Percentiles rank a stretch among this genome's conserved stretches.
Evolutionary conservation across 2,113 vertebrate species (phyloP).

Genomic region (Melanerpes formicivorus): DNA sequence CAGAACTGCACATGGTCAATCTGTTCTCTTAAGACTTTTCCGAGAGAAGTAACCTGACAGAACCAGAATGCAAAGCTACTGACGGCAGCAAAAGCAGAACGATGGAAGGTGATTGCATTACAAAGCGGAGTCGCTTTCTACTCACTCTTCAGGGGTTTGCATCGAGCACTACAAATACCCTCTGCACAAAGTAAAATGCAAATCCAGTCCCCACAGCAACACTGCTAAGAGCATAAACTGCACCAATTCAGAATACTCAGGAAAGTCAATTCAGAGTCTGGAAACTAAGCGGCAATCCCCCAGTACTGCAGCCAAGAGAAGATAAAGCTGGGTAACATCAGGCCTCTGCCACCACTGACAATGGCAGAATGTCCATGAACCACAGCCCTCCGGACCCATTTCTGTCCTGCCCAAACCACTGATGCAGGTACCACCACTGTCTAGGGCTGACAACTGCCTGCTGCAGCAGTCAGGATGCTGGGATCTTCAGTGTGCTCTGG

Average conservation of each 20-base stretch:
- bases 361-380: not conserved
- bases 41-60: not conserved
- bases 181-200: not conserved
- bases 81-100: not conserved
- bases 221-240: not conserved
- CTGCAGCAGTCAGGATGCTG: not conserved
- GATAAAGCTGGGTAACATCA: not conserved
- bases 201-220: not conserved
- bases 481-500: not conserved
- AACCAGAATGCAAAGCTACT: not conserved
- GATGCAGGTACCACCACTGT: not conserved
- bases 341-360: not conserved
- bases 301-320: not conserved
- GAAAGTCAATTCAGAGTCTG: not conserved
- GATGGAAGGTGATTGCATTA: not conserved
- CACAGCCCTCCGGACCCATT: fast-evolving
- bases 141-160: not conserved
- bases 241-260: not conserved
- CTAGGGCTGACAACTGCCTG: not conserved
- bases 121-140: not conserved
- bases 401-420: not conserved
- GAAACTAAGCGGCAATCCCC: not conserved
- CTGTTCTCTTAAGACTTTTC: not conserved
- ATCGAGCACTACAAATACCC: not conserved
- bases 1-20: not conserved